Evolutionary conservation across 1,140 invertebrate species (phyloP).

Genomic region (Micrasema longulum): DNA sequence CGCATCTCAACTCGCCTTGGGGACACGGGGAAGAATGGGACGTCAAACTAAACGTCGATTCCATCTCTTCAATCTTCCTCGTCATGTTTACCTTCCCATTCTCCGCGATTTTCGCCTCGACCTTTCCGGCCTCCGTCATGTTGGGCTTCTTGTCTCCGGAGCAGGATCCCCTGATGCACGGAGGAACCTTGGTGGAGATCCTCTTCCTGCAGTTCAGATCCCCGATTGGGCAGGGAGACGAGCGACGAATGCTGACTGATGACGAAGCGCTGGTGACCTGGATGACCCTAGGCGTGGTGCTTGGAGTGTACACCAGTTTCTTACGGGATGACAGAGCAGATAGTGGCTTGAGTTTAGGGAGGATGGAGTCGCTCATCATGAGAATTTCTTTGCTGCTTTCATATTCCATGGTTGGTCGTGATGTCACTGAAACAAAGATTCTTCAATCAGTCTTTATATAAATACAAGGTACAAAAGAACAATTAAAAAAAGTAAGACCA

Average conservation of each 20-base stretch:
- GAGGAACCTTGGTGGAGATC: neutral
- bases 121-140: neutral
- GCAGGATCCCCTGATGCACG: conserved; percentile 27
- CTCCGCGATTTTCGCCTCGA: neutral
- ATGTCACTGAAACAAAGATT: conserved; percentile 46
- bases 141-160: conserved; percentile 30
- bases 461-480: no score
- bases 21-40: conserved; percentile 68
- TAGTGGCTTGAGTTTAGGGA: conserved; percentile 57
- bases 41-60: conserved; percentile 19
- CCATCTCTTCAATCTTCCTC: conserved; percentile 28
- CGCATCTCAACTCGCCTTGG: conserved; percentile 70
- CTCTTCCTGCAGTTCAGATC: conserved; percentile 46
- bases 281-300: conserved; percentile 56
- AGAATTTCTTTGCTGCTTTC: conserved; percentile 64
- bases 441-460: no score
- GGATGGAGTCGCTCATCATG: conserved; percentile 65
- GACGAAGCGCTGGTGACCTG: conserved; percentile 54
- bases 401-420: conserved; percentile 48
- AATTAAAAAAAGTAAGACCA: no score
- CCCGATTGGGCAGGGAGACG: conserved; percentile 29
- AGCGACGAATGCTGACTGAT: conserved; percentile 32
- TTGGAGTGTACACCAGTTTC: conserved; percentile 51
- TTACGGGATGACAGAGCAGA: conserved; percentile 57
- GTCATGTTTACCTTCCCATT: conserved; percentile 6